Evolutionary conservation across 1,140 invertebrate species (phyloP).

Genomic region (Drosophila elegans): DNA sequence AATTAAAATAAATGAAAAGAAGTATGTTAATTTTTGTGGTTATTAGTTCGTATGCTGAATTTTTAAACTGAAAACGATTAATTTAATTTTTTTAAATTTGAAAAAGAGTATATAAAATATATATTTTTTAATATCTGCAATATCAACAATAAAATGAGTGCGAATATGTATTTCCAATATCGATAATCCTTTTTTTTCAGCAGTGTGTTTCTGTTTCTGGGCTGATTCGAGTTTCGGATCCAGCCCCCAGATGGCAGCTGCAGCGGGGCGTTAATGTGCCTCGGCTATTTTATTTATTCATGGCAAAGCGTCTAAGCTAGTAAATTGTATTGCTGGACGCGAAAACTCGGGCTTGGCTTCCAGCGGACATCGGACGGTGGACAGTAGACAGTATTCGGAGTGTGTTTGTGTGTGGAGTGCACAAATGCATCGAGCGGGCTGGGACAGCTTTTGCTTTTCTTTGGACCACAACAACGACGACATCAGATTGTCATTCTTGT

Average conservation of each 20-base stretch:
- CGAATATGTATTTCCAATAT: not conserved
- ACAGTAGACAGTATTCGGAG: slow-evolving; percentile 22
- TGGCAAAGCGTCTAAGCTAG: slow-evolving; percentile 82
- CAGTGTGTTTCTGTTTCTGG: slow-evolving; percentile 54
- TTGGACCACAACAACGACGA: slow-evolving; percentile 75
- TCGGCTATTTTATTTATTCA: slow-evolving; percentile 83
- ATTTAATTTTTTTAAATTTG: too few relatives aligned
- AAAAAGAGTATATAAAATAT: too few relatives aligned
- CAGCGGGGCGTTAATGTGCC: slow-evolving; percentile 82
- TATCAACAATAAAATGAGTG: not conserved
- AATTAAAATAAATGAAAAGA: too few relatives aligned
- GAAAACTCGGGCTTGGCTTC: slow-evolving; percentile 54
- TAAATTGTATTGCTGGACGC: slow-evolving; percentile 80
- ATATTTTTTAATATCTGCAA: not conserved
- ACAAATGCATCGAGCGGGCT: slow-evolving; percentile 64
- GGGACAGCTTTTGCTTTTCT: slow-evolving; percentile 81
- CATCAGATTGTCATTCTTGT: slow-evolving; percentile 83
- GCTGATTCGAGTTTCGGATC: slow-evolving; percentile 76
- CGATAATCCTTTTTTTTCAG: slow-evolving; percentile 2
- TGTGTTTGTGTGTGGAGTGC: slow-evolving; percentile 22
- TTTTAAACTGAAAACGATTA: too few relatives aligned
- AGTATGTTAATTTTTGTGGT: too few relatives aligned
- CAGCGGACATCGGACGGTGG: slow-evolving; percentile 25
- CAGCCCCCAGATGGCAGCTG: slow-evolving; percentile 78
- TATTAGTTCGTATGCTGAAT: too few relatives aligned